Base-by-base conservation (phyloP, 1,140 invertebrate genomes). In the Bactericera cockerelli region DNA sequence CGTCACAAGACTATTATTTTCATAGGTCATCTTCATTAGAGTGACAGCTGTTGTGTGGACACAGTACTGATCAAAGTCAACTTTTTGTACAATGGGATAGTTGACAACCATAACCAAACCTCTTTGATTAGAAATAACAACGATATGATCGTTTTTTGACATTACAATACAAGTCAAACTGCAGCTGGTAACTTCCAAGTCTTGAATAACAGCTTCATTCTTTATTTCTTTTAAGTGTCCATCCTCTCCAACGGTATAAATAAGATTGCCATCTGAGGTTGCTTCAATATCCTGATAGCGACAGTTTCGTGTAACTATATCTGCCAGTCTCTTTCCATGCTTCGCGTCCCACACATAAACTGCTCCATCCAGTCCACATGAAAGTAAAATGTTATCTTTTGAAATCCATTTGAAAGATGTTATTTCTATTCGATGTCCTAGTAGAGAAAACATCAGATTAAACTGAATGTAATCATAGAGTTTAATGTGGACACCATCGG, bases 341-440 rank as follows among this genome's bases (percentile, higher is more conserved):
- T 71, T 74, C 62, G 87, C 80, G 63, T 89, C 83, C 91, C 91
- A 96, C 70, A 93, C 86, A 69, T 94, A 95, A 28, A 94, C 80
- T 2, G 88, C 87, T 1, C 91, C 92, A 67, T 94, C 90, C 1
- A 75, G 76, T 0, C 89, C 90, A 69, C 85, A 87, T 0, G 87
- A 87, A 2, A 88, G 77, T 13, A 93, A 65, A 62, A 79, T 84
- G 54, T 78, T 76, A 70, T 93, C 89, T 63, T 81, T 81, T 13
- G 75, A 71, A 0, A 82, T 82, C 89, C 90, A 95, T 2, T 81
- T 75, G 14, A 94, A 69, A 33, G 72, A 72, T 13, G 76, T 74
- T 2, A 88, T 76, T 65, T 74, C 42, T n/a, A 49, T 16, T n/a
- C 42, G 6, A 49, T 49, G 42, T 10, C 42, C 42, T 49, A 10